Evolutionary conservation across 2,888 invertebrate species (phyloP).

Genomic region (Drosophila paranaensis): DNA sequence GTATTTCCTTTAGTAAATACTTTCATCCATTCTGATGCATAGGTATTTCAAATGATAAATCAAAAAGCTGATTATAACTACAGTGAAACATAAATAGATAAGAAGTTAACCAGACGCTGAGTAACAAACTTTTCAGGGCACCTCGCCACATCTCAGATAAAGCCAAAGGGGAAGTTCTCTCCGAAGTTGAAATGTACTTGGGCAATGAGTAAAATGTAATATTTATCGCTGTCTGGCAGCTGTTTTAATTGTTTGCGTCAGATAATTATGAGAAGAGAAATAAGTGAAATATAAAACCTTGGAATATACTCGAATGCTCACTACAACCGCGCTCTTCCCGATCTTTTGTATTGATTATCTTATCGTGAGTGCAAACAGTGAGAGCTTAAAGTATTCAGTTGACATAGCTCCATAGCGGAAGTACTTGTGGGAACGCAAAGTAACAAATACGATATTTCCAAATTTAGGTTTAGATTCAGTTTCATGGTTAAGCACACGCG

Average conservation of each 20-base stretch:
- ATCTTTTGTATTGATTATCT: constrained; percentile 16
- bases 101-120: neutral
- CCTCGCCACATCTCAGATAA: neutral
- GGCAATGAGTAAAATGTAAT: neutral
- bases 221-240: constrained; percentile 15
- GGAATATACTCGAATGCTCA: neutral
- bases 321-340: neutral
- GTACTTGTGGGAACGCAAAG: neutral
- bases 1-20: neutral
- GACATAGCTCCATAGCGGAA: constrained; percentile 14
- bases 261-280: constrained; percentile 7
- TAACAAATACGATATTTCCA: neutral
- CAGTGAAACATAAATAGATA: neutral
- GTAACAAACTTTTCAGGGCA: neutral
- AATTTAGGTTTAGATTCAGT: constrained; percentile 1
- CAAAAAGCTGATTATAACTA: neutral
- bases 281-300: neutral
- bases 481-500: neutral
- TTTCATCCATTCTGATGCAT: neutral
- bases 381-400: neutral
- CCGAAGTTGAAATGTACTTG: neutral
- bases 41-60: neutral
- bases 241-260: constrained; percentile 30
- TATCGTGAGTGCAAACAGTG: constrained; percentile 9
- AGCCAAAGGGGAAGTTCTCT: neutral